These are phyloP conservation scores for Masticophis lateralis DNA, from an alignment of 2,797 vertebrate genomes.

Conservation along the genomic window DNA sequence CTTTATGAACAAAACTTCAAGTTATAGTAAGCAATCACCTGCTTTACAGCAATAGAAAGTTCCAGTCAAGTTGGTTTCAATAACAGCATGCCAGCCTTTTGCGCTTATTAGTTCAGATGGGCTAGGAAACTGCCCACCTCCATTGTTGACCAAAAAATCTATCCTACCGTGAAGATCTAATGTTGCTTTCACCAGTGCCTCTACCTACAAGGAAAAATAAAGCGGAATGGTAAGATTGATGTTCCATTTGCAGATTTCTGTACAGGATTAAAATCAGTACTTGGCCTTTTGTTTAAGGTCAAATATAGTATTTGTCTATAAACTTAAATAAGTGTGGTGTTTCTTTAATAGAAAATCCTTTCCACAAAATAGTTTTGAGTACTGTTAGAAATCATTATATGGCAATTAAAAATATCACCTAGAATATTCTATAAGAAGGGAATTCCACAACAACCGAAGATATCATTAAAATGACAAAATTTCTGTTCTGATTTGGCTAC, in stretches of 20 bases:
- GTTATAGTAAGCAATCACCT: conserved; percentile 67
- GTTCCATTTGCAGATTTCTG: neutral
- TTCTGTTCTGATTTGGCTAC: neutral
- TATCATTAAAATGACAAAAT: neutral
- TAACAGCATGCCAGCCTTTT: conserved; percentile 93
- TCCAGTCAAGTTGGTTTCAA: conserved; percentile 93
- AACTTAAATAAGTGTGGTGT: neutral
- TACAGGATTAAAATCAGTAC: neutral
- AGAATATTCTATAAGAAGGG: neutral
- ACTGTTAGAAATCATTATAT: neutral
- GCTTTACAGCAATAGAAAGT: conserved; percentile 93
- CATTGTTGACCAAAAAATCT: conserved; percentile 92
- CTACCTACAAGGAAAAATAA: conserved; percentile 77
- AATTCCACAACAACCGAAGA: neutral
- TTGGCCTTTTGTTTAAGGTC: neutral
- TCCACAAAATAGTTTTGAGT: neutral
- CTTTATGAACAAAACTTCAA: neutral
- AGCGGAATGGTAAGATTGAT: neutral
- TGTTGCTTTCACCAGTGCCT: conserved; percentile 79
- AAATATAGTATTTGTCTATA: neutral
- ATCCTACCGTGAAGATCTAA: conserved; percentile 79
- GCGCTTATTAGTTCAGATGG: conserved; percentile 75
- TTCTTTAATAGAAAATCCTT: neutral
- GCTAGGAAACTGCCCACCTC: conserved; percentile 87
- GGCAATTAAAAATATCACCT: neutral